Percentiles rank a stretch among this genome's conserved stretches.
These are phyloP conservation scores for Hippopotamus amphibius DNA, from an alignment of 2,113 vertebrate species.

Conservation along the genomic window DNA sequence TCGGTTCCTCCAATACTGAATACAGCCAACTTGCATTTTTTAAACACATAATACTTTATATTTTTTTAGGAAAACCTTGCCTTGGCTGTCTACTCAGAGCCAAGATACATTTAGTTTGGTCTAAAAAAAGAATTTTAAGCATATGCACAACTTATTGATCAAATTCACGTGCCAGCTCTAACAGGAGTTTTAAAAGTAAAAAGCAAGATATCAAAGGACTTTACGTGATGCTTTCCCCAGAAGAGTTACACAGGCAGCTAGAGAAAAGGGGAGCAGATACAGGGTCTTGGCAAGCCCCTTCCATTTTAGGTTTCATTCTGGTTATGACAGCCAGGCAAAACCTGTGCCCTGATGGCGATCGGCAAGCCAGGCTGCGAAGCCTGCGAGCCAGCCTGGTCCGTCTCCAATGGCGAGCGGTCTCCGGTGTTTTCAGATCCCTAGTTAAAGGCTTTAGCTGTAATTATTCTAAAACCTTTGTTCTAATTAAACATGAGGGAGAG, in stretches of 20 bases:
- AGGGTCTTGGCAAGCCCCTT: not conserved
- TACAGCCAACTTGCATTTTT: not conserved
- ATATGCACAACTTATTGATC: not conserved
- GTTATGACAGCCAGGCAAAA: not conserved
- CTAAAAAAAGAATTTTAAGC: not conserved
- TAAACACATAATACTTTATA: not conserved
- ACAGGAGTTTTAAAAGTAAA: conserved; percentile 14
- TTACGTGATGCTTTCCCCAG: not conserved
- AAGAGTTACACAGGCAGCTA: not conserved
- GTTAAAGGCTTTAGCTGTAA: not conserved
- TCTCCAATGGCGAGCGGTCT: not conserved
- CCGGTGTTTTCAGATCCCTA: not conserved
- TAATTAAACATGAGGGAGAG: not conserved
- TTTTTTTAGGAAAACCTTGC: conserved; percentile 1
- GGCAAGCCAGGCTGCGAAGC: not conserved
- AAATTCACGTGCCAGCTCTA: not conserved
- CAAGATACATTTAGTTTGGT: not conserved
- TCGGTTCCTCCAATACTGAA: not conserved
- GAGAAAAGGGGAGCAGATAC: not conserved
- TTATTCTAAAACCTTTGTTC: not conserved
- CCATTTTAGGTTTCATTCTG: not conserved
- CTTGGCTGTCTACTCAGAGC: conserved; percentile 5
- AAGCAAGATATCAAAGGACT: not conserved
- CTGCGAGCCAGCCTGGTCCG: not conserved
- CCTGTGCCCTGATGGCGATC: not conserved